These are phyloP conservation scores for Chaitophorus viminalis DNA, from an alignment of 2,888 invertebrate species.

Conservation along the genomic window DNA sequence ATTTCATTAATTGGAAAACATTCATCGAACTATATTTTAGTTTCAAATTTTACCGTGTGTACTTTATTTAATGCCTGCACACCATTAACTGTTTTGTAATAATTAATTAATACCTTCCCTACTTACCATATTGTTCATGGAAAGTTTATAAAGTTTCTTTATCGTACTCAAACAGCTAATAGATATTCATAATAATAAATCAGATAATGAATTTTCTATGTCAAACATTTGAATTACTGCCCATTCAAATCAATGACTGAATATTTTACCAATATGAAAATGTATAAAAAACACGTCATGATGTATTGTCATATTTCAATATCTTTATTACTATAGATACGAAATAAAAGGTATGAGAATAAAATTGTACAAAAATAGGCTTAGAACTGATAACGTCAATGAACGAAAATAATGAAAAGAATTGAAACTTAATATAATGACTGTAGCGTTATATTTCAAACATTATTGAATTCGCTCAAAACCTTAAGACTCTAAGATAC, in stretches of 20 bases:
- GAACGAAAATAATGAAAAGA: too few relatives aligned
- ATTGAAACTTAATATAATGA: too few relatives aligned
- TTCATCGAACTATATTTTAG: neutral
- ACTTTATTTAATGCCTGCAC: neutral
- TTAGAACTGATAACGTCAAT: too few relatives aligned
- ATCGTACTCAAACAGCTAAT: neutral
- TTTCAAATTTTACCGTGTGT: neutral
- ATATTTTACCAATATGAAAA: neutral
- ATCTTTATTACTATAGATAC: too few relatives aligned
- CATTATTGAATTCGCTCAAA: too few relatives aligned
- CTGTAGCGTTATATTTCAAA: too few relatives aligned
- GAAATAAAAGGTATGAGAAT: too few relatives aligned
- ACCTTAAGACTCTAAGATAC: too few relatives aligned
- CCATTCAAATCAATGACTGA: neutral
- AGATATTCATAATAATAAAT: neutral
- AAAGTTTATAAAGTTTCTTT: neutral
- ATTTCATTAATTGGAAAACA: neutral
- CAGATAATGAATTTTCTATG: too few relatives aligned
- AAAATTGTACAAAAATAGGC: too few relatives aligned
- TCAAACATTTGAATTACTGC: too few relatives aligned
- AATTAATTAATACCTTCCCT: neutral
- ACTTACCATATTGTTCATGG: neutral
- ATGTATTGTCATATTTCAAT: neutral
- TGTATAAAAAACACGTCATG: neutral
- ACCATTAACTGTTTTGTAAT: neutral